A percentile compares a stretch with the other conserved stretches of the same genome.
These are phyloP conservation scores for Bolinopsis microptera DNA, from an alignment of 37 sponge, comb jelly and placozoan genomes.

Conservation along the genomic window DNA sequence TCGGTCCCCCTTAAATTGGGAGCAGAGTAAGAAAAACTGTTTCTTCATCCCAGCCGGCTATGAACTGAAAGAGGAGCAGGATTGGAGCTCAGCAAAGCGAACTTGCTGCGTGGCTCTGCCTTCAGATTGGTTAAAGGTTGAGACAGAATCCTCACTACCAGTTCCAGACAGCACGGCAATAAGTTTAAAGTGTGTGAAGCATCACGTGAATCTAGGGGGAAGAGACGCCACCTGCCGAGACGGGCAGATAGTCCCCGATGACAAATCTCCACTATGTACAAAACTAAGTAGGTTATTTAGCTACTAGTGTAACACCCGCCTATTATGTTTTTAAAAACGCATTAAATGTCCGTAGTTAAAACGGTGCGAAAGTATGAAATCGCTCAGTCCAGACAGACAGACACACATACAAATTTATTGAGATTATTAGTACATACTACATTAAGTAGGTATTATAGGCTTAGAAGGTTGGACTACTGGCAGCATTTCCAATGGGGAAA, in stretches of 20 bases:
- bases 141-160: neutral
- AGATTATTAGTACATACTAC: too few species aligned
- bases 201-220: neutral
- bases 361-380: too few species aligned
- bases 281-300: neutral
- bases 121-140: neutral
- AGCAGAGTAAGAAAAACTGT: neutral
- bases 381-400: too few species aligned
- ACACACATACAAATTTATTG: too few species aligned
- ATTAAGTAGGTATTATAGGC: too few species aligned
- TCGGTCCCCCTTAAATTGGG: neutral
- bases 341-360: too few species aligned
- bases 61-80: neutral
- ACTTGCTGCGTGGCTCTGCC: neutral
- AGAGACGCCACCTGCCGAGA: neutral
- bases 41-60: neutral
- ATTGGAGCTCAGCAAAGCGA: slow-evolving; percentile 73
- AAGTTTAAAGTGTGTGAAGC: neutral
- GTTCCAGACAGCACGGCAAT: neutral
- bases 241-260: neutral
- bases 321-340: too few species aligned
- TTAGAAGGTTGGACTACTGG: too few species aligned
- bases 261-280: neutral
- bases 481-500: too few species aligned
- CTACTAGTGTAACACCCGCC: too few species aligned